These are phyloP conservation scores for Ammodytes dubius DNA, from an alignment of 2,113 vertebrate species.

Conservation along the genomic window DNA sequence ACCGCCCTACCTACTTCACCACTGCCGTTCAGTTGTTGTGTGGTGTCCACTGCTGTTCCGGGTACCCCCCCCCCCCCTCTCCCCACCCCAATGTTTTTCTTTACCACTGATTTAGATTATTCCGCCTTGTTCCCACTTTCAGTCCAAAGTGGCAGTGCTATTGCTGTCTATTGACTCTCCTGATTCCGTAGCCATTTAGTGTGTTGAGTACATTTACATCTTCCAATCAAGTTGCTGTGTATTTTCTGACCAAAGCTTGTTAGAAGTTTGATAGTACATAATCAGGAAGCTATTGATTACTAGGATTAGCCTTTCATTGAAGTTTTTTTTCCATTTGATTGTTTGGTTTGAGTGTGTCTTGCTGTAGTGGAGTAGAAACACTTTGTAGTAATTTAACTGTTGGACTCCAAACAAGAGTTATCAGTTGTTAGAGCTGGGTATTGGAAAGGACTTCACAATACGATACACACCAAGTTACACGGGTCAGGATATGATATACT, in stretches of 20 bases:
- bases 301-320: too few species aligned
- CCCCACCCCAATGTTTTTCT: background rate
- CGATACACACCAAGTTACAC: too few species aligned
- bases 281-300: background rate
- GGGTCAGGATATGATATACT: too few species aligned
- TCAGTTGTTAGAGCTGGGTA: background rate
- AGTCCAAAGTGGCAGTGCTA: background rate
- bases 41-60: background rate
- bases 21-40: background rate
- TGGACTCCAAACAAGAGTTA: constrained; percentile 1
- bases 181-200: background rate
- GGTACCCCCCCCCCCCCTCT: background rate
- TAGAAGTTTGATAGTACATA: background rate
- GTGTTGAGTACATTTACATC: background rate
- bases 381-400: background rate
- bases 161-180: background rate
- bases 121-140: too few species aligned
- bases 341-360: background rate
- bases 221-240: background rate
- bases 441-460: too few species aligned
- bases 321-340: too few species aligned
- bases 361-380: background rate
- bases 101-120: background rate
- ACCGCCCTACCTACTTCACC: too few species aligned
- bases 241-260: background rate